These are phyloP conservation scores for Cylindroiulus punctatus DNA, from an alignment of 2,888 invertebrate species.

Conservation along the genomic window DNA sequence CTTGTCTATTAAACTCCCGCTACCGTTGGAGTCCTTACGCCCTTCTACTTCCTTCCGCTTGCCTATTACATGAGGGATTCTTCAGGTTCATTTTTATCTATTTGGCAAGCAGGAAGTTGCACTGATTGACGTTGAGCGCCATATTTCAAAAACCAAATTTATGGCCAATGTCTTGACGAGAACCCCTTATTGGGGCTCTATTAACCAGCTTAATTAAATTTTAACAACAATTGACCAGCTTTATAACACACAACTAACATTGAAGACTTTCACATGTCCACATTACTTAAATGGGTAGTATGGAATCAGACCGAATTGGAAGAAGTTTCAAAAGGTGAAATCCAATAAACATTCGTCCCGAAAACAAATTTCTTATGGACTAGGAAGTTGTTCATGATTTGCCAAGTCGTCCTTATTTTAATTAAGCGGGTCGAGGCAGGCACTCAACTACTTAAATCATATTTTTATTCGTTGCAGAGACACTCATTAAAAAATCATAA, in stretches of 20 bases:
- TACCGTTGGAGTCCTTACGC: background rate
- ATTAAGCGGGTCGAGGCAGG: slow-evolving; percentile 35
- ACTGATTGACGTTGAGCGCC: background rate
- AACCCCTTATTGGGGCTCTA: no score
- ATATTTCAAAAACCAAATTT: background rate
- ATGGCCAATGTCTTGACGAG: no score
- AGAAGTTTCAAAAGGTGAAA: background rate
- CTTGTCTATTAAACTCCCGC: background rate
- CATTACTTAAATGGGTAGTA: no score
- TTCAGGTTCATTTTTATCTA: background rate
- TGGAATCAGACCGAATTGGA: no score
- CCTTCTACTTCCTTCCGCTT: background rate
- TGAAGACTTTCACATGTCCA: no score
- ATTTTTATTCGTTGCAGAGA: background rate
- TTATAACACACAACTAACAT: no score
- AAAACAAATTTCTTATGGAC: background rate
- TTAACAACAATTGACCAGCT: no score
- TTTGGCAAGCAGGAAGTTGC: background rate
- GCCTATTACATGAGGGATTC: background rate
- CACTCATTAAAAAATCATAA: slow-evolving; percentile 44
- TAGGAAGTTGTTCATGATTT: background rate
- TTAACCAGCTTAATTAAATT: no score
- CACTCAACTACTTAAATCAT: background rate
- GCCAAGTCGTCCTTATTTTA: background rate
- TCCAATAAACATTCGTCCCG: background rate